Conservation (phyloP, 1,140 invertebrate species). For the Drosophila sulfurigaster region DNA sequence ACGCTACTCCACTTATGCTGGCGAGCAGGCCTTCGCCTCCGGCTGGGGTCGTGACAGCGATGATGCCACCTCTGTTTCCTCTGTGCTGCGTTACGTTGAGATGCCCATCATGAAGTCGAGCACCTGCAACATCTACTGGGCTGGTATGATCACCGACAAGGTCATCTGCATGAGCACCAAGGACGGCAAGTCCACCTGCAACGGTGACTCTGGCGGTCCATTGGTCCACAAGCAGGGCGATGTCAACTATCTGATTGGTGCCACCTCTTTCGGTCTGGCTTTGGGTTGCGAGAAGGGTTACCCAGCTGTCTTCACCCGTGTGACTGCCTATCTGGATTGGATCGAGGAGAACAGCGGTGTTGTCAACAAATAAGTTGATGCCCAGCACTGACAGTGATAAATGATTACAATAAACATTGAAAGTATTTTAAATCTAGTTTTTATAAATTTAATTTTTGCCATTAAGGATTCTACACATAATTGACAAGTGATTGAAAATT, state of each 20-base stretch:
- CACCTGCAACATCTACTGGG: slow-evolving; percentile 52
- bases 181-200: slow-evolving; percentile 65
- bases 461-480: too few species aligned
- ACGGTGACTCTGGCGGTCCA: slow-evolving; percentile 72
- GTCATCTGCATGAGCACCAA: slow-evolving; percentile 74
- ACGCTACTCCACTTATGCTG: slow-evolving; percentile 69
- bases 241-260: slow-evolving; percentile 75
- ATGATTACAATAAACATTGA: slow-evolving; percentile 1
- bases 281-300: slow-evolving; percentile 85
- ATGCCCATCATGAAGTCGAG: slow-evolving; percentile 53
- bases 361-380: slow-evolving; percentile 44
- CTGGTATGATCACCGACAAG: slow-evolving; percentile 44
- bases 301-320: slow-evolving; percentile 82
- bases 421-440: neutral
- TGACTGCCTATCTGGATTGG: slow-evolving; percentile 79
- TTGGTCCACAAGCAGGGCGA: slow-evolving; percentile 53
- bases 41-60: slow-evolving; percentile 85
- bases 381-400: neutral
- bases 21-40: slow-evolving; percentile 72
- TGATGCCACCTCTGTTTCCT: slow-evolving; percentile 36
- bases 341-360: slow-evolving; percentile 57
- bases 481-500: too few species aligned
- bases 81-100: slow-evolving; percentile 64
- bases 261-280: slow-evolving; percentile 85
- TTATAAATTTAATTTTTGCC: neutral